A percentile compares a stretch with the other conserved stretches of the same genome.
Conservation (phyloP, 1,140 invertebrate species). For the Anastatus disparis region DNA sequence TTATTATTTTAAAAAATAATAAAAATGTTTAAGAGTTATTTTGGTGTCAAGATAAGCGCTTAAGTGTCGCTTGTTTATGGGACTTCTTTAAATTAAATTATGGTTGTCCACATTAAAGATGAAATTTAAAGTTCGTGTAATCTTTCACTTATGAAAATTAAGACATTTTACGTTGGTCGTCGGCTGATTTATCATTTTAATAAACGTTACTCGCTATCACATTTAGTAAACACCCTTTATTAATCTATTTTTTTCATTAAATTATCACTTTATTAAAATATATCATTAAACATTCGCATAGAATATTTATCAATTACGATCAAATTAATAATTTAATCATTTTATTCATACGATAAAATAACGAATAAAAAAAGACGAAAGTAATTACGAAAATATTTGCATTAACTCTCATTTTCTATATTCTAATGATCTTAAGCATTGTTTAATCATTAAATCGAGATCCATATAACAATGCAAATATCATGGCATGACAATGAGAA, state of each 20-base stretch:
- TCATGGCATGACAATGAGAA: slow-evolving; percentile 12
- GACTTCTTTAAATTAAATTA: too few species aligned
- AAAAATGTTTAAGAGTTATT: too few species aligned
- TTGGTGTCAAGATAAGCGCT: too few species aligned
- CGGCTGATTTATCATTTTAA: neutral
- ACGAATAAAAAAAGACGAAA: neutral
- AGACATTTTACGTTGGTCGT: neutral
- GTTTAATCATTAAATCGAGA: slow-evolving; percentile 22
- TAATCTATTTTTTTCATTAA: too few species aligned
- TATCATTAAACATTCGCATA: too few species aligned
- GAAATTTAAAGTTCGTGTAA: neutral
- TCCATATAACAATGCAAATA: slow-evolving; percentile 14
- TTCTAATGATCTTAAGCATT: neutral
- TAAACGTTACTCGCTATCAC: neutral
- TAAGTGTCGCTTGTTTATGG: too few species aligned
- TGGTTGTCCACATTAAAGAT: too few species aligned
- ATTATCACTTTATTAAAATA: too few species aligned
- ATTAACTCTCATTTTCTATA: slow-evolving; percentile 10
- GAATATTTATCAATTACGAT: too few species aligned
- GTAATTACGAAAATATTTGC: neutral
- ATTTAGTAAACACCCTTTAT: too few species aligned
- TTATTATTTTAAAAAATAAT: too few species aligned
- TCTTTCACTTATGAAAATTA: neutral
- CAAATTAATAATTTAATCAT: neutral
- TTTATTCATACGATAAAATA: neutral